Evolutionary conservation across 1,140 invertebrate species (phyloP).

Genomic region (Zaprionus capensis): DNA sequence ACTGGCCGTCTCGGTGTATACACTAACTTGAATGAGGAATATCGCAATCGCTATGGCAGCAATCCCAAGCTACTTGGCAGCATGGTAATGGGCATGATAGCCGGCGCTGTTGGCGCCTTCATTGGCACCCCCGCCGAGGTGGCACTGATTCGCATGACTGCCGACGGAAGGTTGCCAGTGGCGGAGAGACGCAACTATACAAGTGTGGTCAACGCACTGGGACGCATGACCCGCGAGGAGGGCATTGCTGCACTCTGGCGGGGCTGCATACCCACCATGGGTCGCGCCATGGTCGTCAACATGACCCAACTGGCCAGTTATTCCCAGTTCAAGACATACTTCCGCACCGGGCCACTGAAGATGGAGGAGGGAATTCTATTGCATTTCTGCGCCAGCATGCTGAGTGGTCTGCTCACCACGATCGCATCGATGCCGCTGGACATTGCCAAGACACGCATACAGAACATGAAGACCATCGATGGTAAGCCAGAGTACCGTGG

Average conservation of each 20-base stretch:
- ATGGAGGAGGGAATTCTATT: slow-evolving; percentile 95
- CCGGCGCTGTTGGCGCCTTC: slow-evolving; percentile 94
- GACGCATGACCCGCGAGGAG: slow-evolving; percentile 95
- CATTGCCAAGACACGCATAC: slow-evolving; percentile 99
- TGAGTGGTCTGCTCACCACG: slow-evolving; percentile 98
- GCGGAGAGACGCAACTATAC: slow-evolving; percentile 96
- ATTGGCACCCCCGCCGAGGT: slow-evolving; percentile 98
- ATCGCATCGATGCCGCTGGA: slow-evolving; percentile 99
- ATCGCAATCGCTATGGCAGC: slow-evolving; percentile 84
- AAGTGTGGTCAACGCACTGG: slow-evolving; percentile 95
- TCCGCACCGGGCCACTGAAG: slow-evolving; percentile 86
- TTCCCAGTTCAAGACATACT: slow-evolving; percentile 89
- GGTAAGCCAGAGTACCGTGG: slow-evolving; percentile 97
- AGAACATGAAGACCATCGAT: slow-evolving; percentile 96
- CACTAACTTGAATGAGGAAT: slow-evolving; percentile 94
- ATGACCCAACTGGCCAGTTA: slow-evolving; percentile 98
- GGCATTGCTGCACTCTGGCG: slow-evolving; percentile 95
- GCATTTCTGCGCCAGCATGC: slow-evolving; percentile 98
- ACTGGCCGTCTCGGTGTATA: slow-evolving; percentile 98
- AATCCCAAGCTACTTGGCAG: slow-evolving; percentile 63
- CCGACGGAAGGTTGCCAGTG: slow-evolving; percentile 95
- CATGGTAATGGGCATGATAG: slow-evolving; percentile 90
- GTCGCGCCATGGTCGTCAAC: slow-evolving; percentile 97
- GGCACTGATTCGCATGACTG: slow-evolving; percentile 97
- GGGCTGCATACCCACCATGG: slow-evolving; percentile 91